Evolutionary conservation across 2,113 vertebrate genomes (phyloP).

Genomic region (Gobio gobio): DNA sequence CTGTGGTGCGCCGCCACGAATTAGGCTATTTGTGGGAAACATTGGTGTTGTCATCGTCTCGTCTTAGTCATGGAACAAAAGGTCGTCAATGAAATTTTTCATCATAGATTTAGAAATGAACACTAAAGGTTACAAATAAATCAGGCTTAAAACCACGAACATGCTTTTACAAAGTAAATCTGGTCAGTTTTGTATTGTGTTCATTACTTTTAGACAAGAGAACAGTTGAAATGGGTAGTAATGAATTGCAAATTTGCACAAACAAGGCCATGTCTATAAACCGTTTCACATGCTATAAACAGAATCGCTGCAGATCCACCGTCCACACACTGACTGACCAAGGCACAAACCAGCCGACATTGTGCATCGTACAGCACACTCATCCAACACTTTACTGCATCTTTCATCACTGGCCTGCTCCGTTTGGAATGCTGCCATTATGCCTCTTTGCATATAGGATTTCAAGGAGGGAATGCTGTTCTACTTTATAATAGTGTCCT

Average conservation of each 20-base stretch:
- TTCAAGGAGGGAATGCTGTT: background rate
- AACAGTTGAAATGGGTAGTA: background rate
- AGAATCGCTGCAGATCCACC: background rate
- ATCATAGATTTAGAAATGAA: too few relatives aligned
- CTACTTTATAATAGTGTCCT: conserved; percentile 35
- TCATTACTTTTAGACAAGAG: background rate
- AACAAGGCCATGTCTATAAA: background rate
- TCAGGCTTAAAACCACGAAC: background rate
- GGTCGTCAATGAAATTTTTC: too few relatives aligned
- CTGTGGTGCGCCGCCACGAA: too few relatives aligned
- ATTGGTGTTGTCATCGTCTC: too few relatives aligned
- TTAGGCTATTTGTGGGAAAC: too few relatives aligned
- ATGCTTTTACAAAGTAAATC: background rate
- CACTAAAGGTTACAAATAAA: background rate
- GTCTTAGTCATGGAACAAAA: too few relatives aligned
- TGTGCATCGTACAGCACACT: background rate
- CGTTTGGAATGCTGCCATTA: conserved; percentile 50
- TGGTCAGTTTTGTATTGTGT: background rate
- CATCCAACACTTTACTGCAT: conserved; percentile 20
- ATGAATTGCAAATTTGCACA: background rate
- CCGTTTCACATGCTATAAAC: background rate
- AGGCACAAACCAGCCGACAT: conserved; percentile 2
- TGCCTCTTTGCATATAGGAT: conserved; percentile 43
- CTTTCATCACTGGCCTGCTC: conserved; percentile 37
- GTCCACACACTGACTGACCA: background rate